Evolutionary conservation across 1,140 invertebrate species (phyloP).

Genomic region (Frieseomelitta varia): DNA sequence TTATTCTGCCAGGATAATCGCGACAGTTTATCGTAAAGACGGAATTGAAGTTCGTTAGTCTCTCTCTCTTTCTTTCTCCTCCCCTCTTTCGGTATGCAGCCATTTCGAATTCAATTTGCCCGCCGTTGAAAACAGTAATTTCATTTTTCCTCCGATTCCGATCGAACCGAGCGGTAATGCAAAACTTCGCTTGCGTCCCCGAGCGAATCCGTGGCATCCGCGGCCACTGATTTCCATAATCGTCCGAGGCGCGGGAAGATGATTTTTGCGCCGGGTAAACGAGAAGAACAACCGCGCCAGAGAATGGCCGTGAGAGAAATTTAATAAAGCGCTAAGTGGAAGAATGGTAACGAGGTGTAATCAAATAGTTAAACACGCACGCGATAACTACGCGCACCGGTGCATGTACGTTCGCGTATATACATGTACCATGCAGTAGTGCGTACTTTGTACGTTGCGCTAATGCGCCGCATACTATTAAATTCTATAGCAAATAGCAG

Average conservation of each 20-base stretch:
- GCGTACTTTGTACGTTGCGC: background rate
- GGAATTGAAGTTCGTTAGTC: conserved; percentile 4
- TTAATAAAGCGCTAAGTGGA: conserved; percentile 22
- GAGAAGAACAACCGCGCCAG: background rate
- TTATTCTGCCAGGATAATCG: background rate
- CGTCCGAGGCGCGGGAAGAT: background rate
- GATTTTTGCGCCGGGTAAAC: background rate
- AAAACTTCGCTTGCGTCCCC: background rate
- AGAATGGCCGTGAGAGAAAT: background rate
- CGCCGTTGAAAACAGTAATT: background rate
- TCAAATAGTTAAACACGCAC: background rate
- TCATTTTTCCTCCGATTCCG: background rate
- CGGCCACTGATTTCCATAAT: conserved; percentile 27
- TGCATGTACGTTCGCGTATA: too few relatives aligned
- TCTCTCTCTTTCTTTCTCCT: too few relatives aligned
- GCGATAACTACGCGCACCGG: background rate
- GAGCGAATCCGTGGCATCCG: background rate
- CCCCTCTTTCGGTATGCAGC: background rate
- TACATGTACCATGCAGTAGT: too few relatives aligned
- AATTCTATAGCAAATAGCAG: conserved; percentile 34
- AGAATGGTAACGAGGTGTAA: background rate
- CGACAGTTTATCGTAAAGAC: background rate
- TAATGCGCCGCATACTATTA: conserved; percentile 13
- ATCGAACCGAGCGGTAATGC: background rate
- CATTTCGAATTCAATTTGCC: background rate